Base-by-base conservation (phyloP, 2,888 invertebrate genomes). In the Andricus curvator region DNA sequence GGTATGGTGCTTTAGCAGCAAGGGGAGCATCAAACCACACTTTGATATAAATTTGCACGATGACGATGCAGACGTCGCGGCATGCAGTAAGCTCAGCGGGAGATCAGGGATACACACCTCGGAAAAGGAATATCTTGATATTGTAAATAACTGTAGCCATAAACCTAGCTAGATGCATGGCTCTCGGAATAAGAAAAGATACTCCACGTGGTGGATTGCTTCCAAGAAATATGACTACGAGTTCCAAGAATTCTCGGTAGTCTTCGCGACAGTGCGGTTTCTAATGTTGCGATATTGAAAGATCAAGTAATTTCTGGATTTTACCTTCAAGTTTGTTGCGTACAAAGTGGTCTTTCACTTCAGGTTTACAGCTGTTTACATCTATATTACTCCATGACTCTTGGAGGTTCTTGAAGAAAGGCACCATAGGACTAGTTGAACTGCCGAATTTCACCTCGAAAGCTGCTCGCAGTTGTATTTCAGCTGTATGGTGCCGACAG, bases 201-300 rank as follows among this genome's bases (percentile, higher is more conserved):
- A 65, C 20, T 65, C 65, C n/a, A 65, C 20, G 65, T 29, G 29
- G 25, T 65, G 1, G 65, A 2, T 17, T 0, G 22, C 29, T 6
- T 65, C n/a, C 65, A 17, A 65, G 65, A 5, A 65, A 65, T 65
- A 65, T 65, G 9, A 65, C 65, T 65, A 65, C n/a, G 11, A 65
- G 65, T 65, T 17, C 65, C 11, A 65, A 11, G 2, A 65, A 65
- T 29, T 65, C 6, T 8, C 17, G 13, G 3, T 29, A 20, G 17
- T 65, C 13, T 29, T 20, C 65, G 2, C 1, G 15, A 65, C 3
- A 13, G n/a, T 65, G 15, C 29, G 1, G 22, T 29, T 29, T 13
- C 4, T 13, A 6, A 9, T 2, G 3, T 33, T 33, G 33, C 4
- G 33, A 4, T 6, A 33, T 33, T 33, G 6, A 33, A 33, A 33